Conservation (phyloP, 2,797 vertebrate species). For the Anguilla pacifica region DNA sequence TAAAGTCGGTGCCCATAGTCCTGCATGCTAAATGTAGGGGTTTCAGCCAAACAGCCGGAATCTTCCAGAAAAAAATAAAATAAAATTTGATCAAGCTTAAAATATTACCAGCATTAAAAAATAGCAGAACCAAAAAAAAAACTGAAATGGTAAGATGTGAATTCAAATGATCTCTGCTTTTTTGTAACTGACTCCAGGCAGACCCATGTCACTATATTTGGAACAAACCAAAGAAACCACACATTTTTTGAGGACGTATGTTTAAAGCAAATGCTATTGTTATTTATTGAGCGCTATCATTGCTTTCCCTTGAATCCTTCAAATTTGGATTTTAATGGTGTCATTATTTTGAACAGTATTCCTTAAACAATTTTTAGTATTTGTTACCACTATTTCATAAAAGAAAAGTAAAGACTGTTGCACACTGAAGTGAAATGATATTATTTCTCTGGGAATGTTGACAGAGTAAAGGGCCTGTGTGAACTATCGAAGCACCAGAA, state of each 20-base stretch:
- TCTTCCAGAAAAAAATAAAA: neutral
- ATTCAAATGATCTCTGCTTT: neutral
- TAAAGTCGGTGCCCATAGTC: neutral
- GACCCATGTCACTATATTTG: neutral
- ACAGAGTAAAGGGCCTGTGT: neutral
- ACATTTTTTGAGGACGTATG: neutral
- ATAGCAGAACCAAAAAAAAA: neutral
- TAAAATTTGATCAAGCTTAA: neutral
- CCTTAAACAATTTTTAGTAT: neutral
- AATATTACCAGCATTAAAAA: neutral
- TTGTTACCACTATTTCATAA: neutral
- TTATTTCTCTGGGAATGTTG: neutral
- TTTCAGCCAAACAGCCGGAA: neutral
- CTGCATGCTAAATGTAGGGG: neutral
- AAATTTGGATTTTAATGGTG: too few species aligned
- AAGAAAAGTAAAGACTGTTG: neutral
- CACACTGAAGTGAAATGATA: neutral
- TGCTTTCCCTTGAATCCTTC: neutral
- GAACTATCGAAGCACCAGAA: neutral
- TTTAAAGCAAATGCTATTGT: neutral
- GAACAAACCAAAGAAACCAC: neutral
- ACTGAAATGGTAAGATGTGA: neutral
- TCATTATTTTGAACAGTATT: neutral
- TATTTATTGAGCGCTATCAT: neutral
- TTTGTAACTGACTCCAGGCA: neutral